phyloP scores from a whole-genome alignment of 2,888 invertebrate genomes.

The Serrognathus titanus region DNA sequence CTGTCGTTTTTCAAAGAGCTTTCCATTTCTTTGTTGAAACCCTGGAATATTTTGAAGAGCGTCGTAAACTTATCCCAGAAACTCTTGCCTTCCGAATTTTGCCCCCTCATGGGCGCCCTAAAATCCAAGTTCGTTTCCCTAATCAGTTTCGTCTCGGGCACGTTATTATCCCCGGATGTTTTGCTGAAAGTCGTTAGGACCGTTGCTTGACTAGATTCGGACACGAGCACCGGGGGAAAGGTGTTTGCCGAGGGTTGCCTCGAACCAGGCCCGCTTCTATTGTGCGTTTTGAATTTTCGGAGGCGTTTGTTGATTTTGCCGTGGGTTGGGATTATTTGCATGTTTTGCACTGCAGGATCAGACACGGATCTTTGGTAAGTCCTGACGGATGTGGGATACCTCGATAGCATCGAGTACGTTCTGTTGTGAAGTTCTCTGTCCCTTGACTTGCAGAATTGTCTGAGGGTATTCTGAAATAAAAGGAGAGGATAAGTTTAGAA shows the following conservation, averaged over 20 bases:
- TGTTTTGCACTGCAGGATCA: conserved; percentile 23
- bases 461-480: conserved; percentile 47
- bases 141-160: conserved; percentile 28
- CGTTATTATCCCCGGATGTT: conserved; percentile 6
- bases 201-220: conserved; percentile 40
- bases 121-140: conserved; percentile 28
- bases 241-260: conserved; percentile 16
- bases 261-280: conserved; percentile 14
- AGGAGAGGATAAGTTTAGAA: conserved; percentile 5
- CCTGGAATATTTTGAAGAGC: conserved; percentile 10
- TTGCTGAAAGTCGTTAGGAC: conserved; percentile 38
- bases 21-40: conserved; percentile 7
- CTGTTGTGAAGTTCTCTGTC: conserved; percentile 16
- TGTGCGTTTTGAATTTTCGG: no score
- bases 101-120: no score
- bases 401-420: conserved; percentile 26
- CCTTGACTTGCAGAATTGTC: conserved; percentile 41
- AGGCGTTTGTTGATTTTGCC: background rate
- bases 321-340: background rate
- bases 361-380: conserved; percentile 20
- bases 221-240: conserved; percentile 32
- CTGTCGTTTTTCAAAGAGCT: conserved; percentile 11
- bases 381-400: conserved; percentile 26
- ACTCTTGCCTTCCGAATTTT: background rate
- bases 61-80: conserved; percentile 12